Evolutionary conservation across 2,113 vertebrate species (phyloP).

Genomic region (Dicaeum eximium): DNA sequence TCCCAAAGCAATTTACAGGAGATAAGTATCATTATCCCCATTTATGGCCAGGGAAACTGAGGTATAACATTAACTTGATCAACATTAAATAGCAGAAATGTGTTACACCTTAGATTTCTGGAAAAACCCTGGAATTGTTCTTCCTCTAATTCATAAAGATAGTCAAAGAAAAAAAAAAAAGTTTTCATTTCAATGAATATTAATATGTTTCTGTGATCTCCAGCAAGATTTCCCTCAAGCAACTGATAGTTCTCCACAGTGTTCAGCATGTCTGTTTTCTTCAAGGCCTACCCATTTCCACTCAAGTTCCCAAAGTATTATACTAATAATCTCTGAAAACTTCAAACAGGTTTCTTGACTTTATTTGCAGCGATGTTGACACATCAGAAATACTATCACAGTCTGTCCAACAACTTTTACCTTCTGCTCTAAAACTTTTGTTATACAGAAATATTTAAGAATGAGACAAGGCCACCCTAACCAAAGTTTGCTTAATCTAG

Average conservation of each 20-base stretch:
- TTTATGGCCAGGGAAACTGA: conserved; percentile 32
- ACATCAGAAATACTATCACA: background rate
- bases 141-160: background rate
- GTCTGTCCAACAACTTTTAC: background rate
- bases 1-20: conserved; percentile 47
- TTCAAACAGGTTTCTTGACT: background rate
- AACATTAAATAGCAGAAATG: background rate
- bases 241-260: background rate
- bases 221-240: background rate
- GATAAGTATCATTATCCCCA: conserved; percentile 10
- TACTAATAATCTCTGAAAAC: background rate
- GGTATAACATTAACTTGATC: background rate
- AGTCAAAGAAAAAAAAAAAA: background rate
- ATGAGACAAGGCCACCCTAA: background rate
- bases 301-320: background rate
- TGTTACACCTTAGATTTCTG: background rate
- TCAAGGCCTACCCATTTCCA: background rate
- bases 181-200: background rate
- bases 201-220: background rate
- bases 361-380: background rate
- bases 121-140: background rate
- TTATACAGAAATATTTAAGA: background rate
- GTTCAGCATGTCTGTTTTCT: background rate
- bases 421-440: background rate
- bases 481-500: background rate